Evolutionary conservation across 1,140 invertebrate genomes (phyloP), one percentile per base, ranked within the genome.

Genomic region (Diabrotica virgifera): DNA sequence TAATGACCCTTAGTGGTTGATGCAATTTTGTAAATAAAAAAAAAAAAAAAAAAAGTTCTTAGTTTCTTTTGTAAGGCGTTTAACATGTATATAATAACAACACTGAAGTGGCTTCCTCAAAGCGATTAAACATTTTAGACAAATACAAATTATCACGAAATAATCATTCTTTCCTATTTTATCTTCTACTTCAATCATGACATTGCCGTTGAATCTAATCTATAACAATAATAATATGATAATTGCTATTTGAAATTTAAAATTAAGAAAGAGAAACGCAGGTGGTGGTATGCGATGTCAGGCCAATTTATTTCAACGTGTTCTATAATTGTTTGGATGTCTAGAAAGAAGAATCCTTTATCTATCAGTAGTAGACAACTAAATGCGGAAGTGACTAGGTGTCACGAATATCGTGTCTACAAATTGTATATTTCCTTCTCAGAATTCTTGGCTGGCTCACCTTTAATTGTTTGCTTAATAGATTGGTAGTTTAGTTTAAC

Each of bases 401-500:
- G 67, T 71, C 70, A 71, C 70, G 70, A 71, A 71, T 66, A 60
- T 65, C 70, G 70, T 71, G 70, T 71, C 55, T 53, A 68, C 62
- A 71, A 71, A 71, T 71, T 68, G 70, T 64, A 65, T 64, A 66
- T 69, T 71, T 71, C 70, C 70, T 68, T 63, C 52, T 38, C 14
- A 13, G 52, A 64, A 59, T 52, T 6, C 37, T 12, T 10, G 8
- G 8, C 8, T 46, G 8, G 8, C 8, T 46, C 40, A n/a, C n/a
- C 40, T 46, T 46, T 46, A 46, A 46, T 46, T 46, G 40, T 46
- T 46, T 46, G 8, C 5, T 46, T 46, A 24, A 24, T 24, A 24
- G 24, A 24, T 24, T 24, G 24, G 24, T 24, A 24, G 24, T 24
- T 24, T 24, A 24, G 24, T 24, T 24, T 24, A 24, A 24, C 24